phyloP scores from a whole-genome alignment of 2,113 vertebrate genomes.

The Motacilla tschutschensis region DNA sequence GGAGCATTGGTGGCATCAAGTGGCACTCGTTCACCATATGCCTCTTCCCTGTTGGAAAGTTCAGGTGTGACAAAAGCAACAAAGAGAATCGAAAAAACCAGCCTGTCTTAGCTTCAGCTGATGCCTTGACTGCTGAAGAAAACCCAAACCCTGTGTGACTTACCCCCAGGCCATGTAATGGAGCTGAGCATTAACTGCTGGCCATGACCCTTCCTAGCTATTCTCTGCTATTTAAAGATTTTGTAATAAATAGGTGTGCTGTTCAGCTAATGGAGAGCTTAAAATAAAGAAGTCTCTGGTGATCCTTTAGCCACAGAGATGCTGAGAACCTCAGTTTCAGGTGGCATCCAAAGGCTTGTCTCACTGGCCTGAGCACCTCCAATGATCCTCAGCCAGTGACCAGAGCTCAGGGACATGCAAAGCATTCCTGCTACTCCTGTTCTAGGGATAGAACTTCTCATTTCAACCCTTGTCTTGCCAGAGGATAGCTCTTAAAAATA shows the following conservation, averaged over 20 bases:
- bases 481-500: background rate
- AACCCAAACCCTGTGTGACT: background rate
- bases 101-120: background rate
- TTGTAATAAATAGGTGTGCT: constrained; percentile 1
- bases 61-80: background rate
- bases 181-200: background rate
- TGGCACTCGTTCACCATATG: accelerated
- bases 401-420: accelerated
- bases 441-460: background rate
- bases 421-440: accelerated
- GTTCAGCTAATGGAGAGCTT: background rate
- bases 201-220: background rate
- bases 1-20: background rate
- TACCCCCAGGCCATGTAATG: background rate
- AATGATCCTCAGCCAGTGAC: background rate
- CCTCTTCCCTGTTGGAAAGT: background rate
- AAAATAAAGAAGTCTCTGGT: background rate
- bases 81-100: background rate
- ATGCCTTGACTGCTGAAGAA: background rate
- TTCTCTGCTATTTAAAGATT: background rate
- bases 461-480: background rate
- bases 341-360: background rate
- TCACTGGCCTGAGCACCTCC: background rate
- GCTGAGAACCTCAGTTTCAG: background rate
- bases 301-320: background rate